These are phyloP conservation scores for Nansenia antarctica DNA, from an alignment of 2,113 vertebrate species.

Conservation along the genomic window DNA sequence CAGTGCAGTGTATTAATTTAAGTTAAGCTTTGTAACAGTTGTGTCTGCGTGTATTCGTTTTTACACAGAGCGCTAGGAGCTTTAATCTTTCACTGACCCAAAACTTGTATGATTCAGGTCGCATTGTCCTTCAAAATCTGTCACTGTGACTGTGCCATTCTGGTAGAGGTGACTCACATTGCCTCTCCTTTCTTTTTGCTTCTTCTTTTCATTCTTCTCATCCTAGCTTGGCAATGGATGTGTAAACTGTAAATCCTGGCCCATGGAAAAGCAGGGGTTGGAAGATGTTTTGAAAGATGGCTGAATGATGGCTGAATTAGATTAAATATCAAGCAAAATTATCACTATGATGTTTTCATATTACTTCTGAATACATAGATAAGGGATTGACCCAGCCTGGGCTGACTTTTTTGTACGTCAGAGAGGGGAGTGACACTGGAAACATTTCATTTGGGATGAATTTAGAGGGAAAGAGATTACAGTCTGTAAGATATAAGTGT, in stretches of 20 bases:
- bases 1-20: not conserved
- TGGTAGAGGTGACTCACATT: not conserved
- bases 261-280: too few relatives aligned
- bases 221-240: too few relatives aligned
- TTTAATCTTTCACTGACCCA: constrained; percentile 55
- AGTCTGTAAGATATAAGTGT: constrained; percentile 1
- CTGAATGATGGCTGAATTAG: too few relatives aligned
- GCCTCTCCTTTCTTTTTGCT: not conserved
- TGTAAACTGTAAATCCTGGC: too few relatives aligned
- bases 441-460: constrained; percentile 4
- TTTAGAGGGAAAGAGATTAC: not conserved
- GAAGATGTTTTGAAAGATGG: too few relatives aligned
- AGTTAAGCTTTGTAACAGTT: constrained; percentile 4
- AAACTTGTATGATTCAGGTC: constrained; percentile 53
- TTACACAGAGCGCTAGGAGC: constrained; percentile 19
- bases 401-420: not conserved
- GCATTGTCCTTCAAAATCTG: constrained; percentile 45
- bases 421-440: not conserved
- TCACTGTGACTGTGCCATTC: constrained; percentile 13
- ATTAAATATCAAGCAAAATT: too few relatives aligned
- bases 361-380: not conserved
- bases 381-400: not conserved
- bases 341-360: not conserved
- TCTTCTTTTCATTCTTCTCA: too few relatives aligned
- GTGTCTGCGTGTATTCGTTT: constrained; percentile 27